These are phyloP conservation scores for Anodontia alba DNA, from an alignment of 2,888 invertebrate genomes.

Conservation along the genomic window DNA sequence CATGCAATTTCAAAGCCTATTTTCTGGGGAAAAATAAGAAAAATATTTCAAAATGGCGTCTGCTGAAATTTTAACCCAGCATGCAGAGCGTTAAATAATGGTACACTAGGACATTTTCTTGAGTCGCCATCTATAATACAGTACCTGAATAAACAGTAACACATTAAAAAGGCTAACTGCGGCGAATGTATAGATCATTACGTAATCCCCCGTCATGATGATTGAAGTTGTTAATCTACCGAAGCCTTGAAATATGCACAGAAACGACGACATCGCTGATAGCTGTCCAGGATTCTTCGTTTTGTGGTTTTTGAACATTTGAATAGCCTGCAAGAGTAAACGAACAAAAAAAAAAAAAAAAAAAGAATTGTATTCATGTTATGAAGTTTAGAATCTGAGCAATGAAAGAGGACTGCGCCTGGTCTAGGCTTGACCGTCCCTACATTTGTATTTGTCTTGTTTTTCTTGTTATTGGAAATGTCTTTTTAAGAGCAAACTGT, in stretches of 20 bases:
- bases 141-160: conserved; percentile 61
- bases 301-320: conserved; percentile 64
- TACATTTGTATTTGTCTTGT: no score
- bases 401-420: no score
- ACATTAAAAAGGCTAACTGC: conserved; percentile 57
- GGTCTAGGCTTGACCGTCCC: no score
- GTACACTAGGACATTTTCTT: conserved; percentile 44
- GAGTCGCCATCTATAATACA: conserved; percentile 59
- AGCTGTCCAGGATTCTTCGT: conserved; percentile 65
- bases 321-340: conserved; percentile 66
- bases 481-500: no score
- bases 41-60: no score
- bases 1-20: no score
- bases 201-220: conserved; percentile 59
- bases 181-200: conserved; percentile 63
- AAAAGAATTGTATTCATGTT: background rate
- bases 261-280: conserved; percentile 64
- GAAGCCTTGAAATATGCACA: conserved; percentile 68
- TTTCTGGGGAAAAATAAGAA: no score
- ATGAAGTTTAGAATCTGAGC: background rate
- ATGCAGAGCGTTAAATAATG: no score
- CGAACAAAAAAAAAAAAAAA: no score
- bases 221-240: conserved; percentile 67
- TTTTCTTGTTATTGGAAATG: no score
- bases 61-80: no score